Conservation (phyloP, 1,140 invertebrate species). For the Drosophila nasuta region DNA sequence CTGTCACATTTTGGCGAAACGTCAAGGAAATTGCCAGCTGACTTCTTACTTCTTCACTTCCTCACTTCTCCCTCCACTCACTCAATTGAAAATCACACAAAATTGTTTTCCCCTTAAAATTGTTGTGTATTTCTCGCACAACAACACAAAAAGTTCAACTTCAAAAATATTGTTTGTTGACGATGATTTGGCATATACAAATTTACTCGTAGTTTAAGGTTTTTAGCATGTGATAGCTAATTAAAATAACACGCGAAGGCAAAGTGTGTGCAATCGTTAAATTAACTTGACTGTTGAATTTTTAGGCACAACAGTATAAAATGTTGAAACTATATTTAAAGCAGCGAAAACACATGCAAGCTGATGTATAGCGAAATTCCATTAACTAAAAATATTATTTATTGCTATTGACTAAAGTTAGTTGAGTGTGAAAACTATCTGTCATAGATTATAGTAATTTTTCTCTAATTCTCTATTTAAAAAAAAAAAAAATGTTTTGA, state of each 20-base stretch:
- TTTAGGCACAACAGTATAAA: neutral
- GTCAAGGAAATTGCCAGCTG: constrained; percentile 44
- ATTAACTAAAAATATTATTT: neutral
- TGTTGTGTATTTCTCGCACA: too few species aligned
- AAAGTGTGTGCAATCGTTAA: constrained; percentile 16
- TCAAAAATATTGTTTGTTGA: constrained; percentile 2
- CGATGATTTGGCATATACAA: constrained; percentile 18
- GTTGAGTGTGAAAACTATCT: too few species aligned
- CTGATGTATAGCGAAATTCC: neutral
- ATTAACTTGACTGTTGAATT: constrained; percentile 29
- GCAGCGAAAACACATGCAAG: neutral
- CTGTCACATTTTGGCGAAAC: constrained; percentile 39
- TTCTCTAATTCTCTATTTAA: too few species aligned
- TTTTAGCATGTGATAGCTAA: constrained; percentile 42
- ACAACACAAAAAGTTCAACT: neutral
- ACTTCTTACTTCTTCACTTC: constrained; percentile 5
- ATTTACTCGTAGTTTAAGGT: constrained; percentile 5
- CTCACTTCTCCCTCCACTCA: neutral
- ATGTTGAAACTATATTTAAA: neutral
- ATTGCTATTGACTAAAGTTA: too few species aligned
- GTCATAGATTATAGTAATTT: too few species aligned
- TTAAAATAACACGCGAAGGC: constrained; percentile 34
- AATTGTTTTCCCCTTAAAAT: neutral
- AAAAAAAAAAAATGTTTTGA: too few species aligned
- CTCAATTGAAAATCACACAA: neutral